Evolutionary conservation across 2,113 vertebrate species (phyloP), one percentile per base, ranked within the genome.

Genomic region (Aleadryas rufinucha): DNA sequence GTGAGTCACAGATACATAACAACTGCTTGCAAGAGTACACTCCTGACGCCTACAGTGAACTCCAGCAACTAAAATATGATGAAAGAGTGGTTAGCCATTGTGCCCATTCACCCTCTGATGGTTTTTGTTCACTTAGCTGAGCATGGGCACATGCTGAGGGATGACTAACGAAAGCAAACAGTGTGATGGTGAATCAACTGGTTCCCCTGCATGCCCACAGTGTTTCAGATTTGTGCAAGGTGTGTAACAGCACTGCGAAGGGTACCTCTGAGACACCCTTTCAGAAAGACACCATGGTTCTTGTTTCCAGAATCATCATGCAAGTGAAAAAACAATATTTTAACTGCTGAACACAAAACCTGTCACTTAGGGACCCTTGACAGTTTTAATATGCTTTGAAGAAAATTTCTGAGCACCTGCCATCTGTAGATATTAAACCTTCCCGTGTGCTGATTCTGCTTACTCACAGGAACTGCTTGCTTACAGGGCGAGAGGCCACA

Each of bases 1-100:
- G 21, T 33, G 75, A 86, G 23, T 42, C 81, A 41, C 54, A 61
- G 33, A 24, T 13, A 84, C n/a, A 10, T 1, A 61, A 41, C 21
- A 44, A 15, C 19, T 50, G 59, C 26, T 45, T 0, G 0, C 28
- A 74, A 45, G 39, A 66, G 42, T 30, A 27, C 22, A 33, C 7
- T 26, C 28, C 16, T 60, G n/a, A 85, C 26, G 16, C 13, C 56
- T 45, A 9, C 15, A 66, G 49, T 18, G 30, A 81, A 74, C 72
- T 66, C 42, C 83, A 84, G 76, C 22, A 77, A 47, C 17, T 56
- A 79, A 86, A 86, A 26, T 26, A 50, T 2, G 59, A 8, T 10
- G 35, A 8, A 61, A 41, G 31, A 30, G 39, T 13, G 23, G 42
- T 42, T 31, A 61, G 37, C 8, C 66, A 59, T 31, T 4, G 2